A percentile compares a stretch with the other conserved stretches of the same genome.
phyloP scores from a whole-genome alignment of 2,888 invertebrate genomes.

The Cheilosia grossa region DNA sequence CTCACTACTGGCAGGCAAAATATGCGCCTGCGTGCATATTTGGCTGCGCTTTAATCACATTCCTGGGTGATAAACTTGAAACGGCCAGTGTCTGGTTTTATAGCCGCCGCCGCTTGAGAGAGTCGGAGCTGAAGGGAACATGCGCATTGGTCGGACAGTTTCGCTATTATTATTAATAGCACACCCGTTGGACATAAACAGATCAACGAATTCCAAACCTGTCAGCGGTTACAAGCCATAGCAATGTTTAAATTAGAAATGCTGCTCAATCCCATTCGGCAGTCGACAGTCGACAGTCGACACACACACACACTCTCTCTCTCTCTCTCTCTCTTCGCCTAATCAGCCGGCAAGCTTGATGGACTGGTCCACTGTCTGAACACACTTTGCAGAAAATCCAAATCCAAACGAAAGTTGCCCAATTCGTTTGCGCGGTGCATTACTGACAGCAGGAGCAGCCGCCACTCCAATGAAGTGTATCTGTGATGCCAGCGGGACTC shows the following conservation, averaged over 20 bases:
- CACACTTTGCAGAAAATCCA: constrained; percentile 34
- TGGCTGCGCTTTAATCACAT: constrained; percentile 69
- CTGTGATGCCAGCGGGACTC: constrained; percentile 18
- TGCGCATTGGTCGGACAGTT: constrained; percentile 49
- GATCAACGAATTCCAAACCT: constrained; percentile 72
- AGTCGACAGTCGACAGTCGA: neutral
- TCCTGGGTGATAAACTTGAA: constrained; percentile 71
- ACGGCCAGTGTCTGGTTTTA: constrained; percentile 48
- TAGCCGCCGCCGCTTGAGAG: neutral
- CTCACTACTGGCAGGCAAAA: constrained; percentile 32
- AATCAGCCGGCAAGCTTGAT: constrained; percentile 45
- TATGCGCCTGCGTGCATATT: constrained; percentile 62
- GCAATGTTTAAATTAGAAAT: constrained; percentile 73
- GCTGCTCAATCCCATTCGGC: constrained; percentile 54
- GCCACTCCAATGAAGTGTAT: constrained; percentile 24
- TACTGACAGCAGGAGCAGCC: constrained; percentile 48
- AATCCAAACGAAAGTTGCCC: constrained; percentile 68
- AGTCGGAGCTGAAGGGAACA: constrained; percentile 55
- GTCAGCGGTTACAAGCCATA: constrained; percentile 69
- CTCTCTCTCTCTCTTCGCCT: constrained; percentile 45
- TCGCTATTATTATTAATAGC: constrained; percentile 72
- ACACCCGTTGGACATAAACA: constrained; percentile 74
- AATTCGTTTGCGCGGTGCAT: constrained; percentile 68
- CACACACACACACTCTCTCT: constrained; percentile 10
- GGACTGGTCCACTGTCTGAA: constrained; percentile 50